phyloP scores from a whole-genome alignment of 2,888 invertebrate species.

The Gymnosoma rotundatum region DNA sequence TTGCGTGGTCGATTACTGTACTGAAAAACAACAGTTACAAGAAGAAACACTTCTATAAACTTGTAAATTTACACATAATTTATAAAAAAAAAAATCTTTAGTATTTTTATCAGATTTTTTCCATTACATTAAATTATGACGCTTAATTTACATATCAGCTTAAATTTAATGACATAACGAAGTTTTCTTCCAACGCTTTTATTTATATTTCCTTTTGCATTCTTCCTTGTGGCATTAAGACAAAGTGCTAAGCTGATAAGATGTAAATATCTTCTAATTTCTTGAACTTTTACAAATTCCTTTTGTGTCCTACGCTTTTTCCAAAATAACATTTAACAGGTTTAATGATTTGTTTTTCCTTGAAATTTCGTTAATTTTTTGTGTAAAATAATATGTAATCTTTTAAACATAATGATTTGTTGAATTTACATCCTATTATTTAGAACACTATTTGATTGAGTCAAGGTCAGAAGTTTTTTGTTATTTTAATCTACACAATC shows the following conservation, averaged over 20 bases:
- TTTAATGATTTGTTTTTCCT: no score
- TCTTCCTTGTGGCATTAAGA: not conserved
- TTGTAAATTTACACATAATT: not conserved
- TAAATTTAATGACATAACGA: conserved; percentile 32
- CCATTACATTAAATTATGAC: conserved; percentile 66
- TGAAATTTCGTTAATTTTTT: no score
- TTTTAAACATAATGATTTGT: no score
- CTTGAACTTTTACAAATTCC: not conserved
- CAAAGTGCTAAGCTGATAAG: not conserved
- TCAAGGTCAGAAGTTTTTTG: no score
- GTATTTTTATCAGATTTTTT: conserved; percentile 40
- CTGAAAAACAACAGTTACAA: not conserved
- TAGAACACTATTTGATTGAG: no score
- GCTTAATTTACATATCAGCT: conserved; percentile 71
- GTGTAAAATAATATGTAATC: no score
- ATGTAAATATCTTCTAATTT: not conserved
- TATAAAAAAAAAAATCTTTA: conserved; percentile 1
- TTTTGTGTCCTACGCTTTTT: no score
- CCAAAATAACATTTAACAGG: no score
- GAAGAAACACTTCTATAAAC: not conserved
- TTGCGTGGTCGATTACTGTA: conserved; percentile 9
- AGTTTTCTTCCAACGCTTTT: conserved; percentile 14
- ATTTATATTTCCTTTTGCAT: not conserved
- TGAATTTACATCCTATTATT: no score
- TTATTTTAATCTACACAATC: no score